A percentile compares a stretch with the other conserved stretches of the same genome.
Conservation (phyloP, 2,113 vertebrate species). For the Columba livia region DNA sequence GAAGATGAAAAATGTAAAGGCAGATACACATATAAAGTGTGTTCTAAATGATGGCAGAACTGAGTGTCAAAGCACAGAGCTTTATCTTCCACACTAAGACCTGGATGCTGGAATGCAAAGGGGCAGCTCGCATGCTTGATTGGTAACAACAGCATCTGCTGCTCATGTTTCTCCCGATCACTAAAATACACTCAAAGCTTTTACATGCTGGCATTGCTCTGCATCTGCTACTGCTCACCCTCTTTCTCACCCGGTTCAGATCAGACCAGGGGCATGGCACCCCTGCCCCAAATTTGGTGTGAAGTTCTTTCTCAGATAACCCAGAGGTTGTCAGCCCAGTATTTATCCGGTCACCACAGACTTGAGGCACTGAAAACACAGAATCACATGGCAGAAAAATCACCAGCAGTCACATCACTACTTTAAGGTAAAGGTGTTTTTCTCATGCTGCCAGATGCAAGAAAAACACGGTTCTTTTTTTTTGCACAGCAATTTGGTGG, state of each 20-base stretch:
- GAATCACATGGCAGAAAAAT: not conserved
- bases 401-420: not conserved
- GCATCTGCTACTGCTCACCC: not conserved
- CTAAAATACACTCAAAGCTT: not conserved
- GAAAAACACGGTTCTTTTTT: rapidly evolving
- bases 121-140: not conserved
- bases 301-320: not conserved
- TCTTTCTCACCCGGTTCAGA: not conserved
- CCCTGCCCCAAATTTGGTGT: not conserved
- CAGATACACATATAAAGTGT: not conserved
- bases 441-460: not conserved
- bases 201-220: not conserved
- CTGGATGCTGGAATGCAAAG: not conserved
- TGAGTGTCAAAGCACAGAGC: not conserved
- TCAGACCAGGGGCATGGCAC: not conserved
- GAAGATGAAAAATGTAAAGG: not conserved
- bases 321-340: not conserved
- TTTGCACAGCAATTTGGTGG: not conserved
- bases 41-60: not conserved
- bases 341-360: not conserved
- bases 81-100: not conserved
- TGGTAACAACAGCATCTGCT: not conserved
- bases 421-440: not conserved
- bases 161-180: not conserved
- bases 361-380: not conserved